A percentile compares a stretch with the other conserved stretches of the same genome.
These are phyloP conservation scores for Drosophila kikkawai DNA, from an alignment of 1,140 invertebrate species.

Conservation along the genomic window DNA sequence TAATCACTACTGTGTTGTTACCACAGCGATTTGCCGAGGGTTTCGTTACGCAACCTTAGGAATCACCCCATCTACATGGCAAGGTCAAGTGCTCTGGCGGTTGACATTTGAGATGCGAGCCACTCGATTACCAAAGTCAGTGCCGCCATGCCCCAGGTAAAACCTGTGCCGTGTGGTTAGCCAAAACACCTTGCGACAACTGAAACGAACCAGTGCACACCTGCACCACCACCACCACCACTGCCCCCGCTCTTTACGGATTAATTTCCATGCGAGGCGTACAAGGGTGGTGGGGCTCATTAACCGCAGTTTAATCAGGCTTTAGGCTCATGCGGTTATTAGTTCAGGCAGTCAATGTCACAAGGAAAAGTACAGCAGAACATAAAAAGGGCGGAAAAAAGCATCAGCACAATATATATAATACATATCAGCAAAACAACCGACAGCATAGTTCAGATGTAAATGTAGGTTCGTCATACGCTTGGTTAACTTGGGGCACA, in stretches of 20 bases:
- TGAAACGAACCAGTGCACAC: constrained; percentile 48
- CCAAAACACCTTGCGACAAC: constrained; percentile 56
- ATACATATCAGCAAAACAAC: neutral
- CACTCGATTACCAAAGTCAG: constrained; percentile 62
- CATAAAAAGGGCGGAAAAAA: constrained; percentile 2
- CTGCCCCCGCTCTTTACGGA: constrained; percentile 1
- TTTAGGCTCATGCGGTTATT: constrained; percentile 76
- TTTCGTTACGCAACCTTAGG: constrained; percentile 16
- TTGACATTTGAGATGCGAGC: constrained; percentile 36
- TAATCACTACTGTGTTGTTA: neutral
- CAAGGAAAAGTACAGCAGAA: constrained; percentile 19
- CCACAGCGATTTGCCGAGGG: neutral
- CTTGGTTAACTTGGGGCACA: constrained; percentile 50
- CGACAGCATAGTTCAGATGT: constrained; percentile 14
- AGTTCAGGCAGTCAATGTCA: constrained; percentile 68
- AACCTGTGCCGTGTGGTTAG: constrained; percentile 46
- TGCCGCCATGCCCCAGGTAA: constrained; percentile 13
- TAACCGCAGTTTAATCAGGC: constrained; percentile 80
- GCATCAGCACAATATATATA: constrained; percentile 5
- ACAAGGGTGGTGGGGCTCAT: constrained; percentile 55
- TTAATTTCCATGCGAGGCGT: constrained; percentile 28
- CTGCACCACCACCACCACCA: neutral
- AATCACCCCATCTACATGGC: constrained; percentile 7
- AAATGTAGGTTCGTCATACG: constrained; percentile 49
- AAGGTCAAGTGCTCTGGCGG: constrained; percentile 39